Conservation (phyloP, 2,888 invertebrate species). For the Lagria hirta region DNA sequence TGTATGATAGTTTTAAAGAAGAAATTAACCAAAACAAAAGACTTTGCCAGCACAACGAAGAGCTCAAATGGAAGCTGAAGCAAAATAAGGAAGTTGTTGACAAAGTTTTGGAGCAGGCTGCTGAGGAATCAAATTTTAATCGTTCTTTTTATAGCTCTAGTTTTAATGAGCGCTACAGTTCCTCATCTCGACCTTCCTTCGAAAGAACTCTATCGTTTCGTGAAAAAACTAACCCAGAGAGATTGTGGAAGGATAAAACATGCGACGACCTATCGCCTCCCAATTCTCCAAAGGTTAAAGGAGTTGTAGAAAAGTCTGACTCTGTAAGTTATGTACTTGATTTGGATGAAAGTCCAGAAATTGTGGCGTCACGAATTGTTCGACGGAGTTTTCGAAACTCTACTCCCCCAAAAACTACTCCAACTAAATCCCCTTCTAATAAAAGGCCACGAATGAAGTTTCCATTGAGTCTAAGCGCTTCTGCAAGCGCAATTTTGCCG, state of each 20-base stretch:
- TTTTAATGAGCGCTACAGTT: conserved; percentile 45
- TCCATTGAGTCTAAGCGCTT: conserved; percentile 56
- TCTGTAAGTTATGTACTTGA: conserved; percentile 86
- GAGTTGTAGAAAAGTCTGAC: conserved; percentile 81
- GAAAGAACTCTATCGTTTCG: conserved; percentile 47
- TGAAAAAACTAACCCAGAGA: conserved; percentile 33
- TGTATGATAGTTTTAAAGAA: conserved; percentile 72
- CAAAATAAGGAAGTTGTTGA: conserved; percentile 75
- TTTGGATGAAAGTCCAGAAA: conserved; percentile 72
- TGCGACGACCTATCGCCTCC: conserved; percentile 60
- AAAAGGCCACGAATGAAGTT: conserved; percentile 54
- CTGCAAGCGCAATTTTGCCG: conserved; percentile 56
- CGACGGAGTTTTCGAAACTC: conserved; percentile 65
- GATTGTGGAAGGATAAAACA: conserved; percentile 42
- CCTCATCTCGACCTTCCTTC: conserved; percentile 32
- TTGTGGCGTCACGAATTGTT: conserved; percentile 69
- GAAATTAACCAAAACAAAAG: conserved; percentile 78
- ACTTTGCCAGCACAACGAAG: conserved; percentile 81
- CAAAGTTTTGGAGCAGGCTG: conserved; percentile 50
- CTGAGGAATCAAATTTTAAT: conserved; percentile 38
- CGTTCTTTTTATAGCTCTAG: conserved; percentile 46
- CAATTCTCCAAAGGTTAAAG: conserved; percentile 75
- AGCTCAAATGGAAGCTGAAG: conserved; percentile 81
- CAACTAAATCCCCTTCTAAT: conserved; percentile 48
- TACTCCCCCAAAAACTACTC: conserved; percentile 53